Evolutionary conservation across 2,888 invertebrate species (phyloP), one percentile per base, ranked within the genome.

Genomic region (Lasioglossum villosulum): DNA sequence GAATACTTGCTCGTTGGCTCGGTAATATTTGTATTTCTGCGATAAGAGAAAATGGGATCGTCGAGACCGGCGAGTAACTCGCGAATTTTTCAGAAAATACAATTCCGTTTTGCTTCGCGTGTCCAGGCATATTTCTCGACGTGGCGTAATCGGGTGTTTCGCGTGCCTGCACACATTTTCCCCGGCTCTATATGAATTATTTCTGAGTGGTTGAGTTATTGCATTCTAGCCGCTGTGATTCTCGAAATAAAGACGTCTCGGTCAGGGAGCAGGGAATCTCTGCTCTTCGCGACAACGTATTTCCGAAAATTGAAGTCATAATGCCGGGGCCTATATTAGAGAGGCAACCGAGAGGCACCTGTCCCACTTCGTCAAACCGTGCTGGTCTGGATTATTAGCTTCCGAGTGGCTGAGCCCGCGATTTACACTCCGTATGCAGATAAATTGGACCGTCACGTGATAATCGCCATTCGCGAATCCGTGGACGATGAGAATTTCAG

Each of bases 311-410:
- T 84, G 74, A 72, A 88, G 81, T 82, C 80, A 75, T 70, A 59
- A 81, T 76, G 73, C 76, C 37, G 39, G 80, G 63, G 66, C 82
- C 82, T 88, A 84, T 82, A 86, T 88, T 86, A 89, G 86, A 84
- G 82, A 81, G 82, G 56, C 80, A 63, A 72, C 68, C 37, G 34
- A 34, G 59, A 59, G 45, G 80, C 93, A 93, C 91, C 92, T 93
- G 92, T 88, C 87, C 56, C 75, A 83, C 89, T 90, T 89, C 81
- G 90, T 93, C 91, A 92, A 82, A 66, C 23, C 76, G 86, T 42
- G 34, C 30, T 71, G 39, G 76, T 77, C 48, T 74, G 84, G 90
- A 88, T 90, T 90, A 90, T 90, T 89, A 90, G 80, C 84, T 82
- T 86, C 80, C 82, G 80, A 83, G 83, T 78, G 75, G 70, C 78